Percentiles rank a stretch among this genome's conserved stretches.
phyloP scores from a whole-genome alignment of 2,797 vertebrate species.

The Cryptoprocta ferox region DNA sequence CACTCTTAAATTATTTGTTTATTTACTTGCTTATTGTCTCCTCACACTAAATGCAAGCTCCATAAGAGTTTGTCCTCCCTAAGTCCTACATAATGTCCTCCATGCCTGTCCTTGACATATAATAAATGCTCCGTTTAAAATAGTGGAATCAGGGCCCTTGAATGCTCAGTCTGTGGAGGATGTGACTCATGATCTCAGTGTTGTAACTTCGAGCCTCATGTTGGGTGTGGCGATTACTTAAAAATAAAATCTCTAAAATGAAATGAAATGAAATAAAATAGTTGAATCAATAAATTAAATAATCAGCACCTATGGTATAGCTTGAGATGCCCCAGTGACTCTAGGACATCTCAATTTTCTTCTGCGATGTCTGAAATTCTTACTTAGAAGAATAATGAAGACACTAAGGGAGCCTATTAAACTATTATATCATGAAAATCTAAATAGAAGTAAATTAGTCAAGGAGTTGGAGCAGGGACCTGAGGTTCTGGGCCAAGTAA shows the following conservation, averaged over 20 bases:
- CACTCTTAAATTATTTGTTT: background rate
- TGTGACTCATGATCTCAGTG: background rate
- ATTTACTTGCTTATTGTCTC: constrained; percentile 8
- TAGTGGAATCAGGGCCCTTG: background rate
- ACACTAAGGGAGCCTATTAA: background rate
- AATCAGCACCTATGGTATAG: background rate
- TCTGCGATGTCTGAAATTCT: background rate
- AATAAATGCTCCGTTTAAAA: background rate
- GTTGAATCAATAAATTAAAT: background rate
- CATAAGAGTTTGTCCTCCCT: background rate
- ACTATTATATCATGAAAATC: background rate
- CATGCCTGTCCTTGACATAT: background rate
- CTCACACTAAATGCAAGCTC: background rate
- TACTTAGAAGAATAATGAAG: background rate
- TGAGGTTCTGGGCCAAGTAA: background rate
- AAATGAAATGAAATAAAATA: background rate
- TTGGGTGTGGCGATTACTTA: background rate
- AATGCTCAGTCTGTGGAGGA: background rate
- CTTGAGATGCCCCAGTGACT: background rate
- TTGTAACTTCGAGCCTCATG: background rate
- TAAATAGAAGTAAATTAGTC: background rate
- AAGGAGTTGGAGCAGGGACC: background rate
- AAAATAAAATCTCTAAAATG: background rate
- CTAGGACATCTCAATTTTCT: background rate
- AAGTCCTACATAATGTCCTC: background rate